Evolutionary conservation across 1,140 invertebrate species (phyloP).

Genomic region (Drosophila grimshawi): DNA sequence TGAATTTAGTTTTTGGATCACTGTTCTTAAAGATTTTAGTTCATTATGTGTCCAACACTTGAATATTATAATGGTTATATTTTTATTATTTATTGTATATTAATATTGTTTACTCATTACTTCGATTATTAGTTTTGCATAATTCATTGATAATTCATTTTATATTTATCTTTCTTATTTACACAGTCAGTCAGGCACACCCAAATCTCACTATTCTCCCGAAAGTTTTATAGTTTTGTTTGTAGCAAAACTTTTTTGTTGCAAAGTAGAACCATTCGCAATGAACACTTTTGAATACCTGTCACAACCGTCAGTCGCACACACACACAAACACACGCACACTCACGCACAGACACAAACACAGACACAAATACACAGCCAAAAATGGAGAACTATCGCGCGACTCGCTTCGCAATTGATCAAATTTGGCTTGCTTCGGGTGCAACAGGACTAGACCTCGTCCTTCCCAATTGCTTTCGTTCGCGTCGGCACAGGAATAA

Average conservation of each 20-base stretch:
- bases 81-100: not conserved
- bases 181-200: too few relatives aligned
- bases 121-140: too few relatives aligned
- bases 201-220: too few relatives aligned
- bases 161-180: too few relatives aligned
- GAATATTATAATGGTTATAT: too few relatives aligned
- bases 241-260: not conserved
- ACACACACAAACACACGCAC: constrained; percentile 7
- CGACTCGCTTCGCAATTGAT: constrained; percentile 14
- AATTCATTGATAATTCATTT: too few relatives aligned
- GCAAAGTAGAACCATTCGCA: not conserved
- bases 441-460: constrained; percentile 2
- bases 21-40: too few relatives aligned
- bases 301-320: constrained; percentile 30
- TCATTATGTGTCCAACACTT: too few relatives aligned
- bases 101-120: too few relatives aligned
- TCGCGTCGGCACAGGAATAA: constrained; percentile 70
- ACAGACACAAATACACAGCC: constrained; percentile 29
- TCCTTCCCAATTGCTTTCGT: constrained; percentile 47
- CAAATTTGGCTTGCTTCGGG: constrained; percentile 15
- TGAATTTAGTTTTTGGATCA: too few relatives aligned
- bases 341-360: constrained; percentile 7
- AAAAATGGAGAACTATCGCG: constrained; percentile 9
- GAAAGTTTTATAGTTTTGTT: too few relatives aligned
- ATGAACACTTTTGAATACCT: constrained; percentile 22